A percentile compares a stretch with the other conserved stretches of the same genome.
phyloP scores from a whole-genome alignment of 2,888 invertebrate genomes.

The Hololepta plana region DNA sequence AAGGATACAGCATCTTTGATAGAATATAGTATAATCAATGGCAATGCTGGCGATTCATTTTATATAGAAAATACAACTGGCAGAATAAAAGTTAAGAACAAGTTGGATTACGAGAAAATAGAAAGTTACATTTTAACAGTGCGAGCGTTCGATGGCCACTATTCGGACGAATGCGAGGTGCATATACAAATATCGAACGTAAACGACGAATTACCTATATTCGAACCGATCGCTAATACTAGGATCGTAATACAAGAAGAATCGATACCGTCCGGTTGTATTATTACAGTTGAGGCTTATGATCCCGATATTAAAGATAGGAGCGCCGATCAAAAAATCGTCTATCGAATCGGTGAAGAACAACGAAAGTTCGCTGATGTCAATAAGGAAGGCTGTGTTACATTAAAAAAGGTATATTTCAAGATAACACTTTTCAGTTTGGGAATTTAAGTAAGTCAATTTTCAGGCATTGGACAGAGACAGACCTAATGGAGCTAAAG shows the following conservation, averaged over 20 bases:
- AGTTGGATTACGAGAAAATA: constrained; percentile 67
- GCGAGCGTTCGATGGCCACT: constrained; percentile 67
- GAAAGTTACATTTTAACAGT: constrained; percentile 74
- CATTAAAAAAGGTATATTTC: constrained; percentile 34
- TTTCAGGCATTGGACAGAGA: constrained; percentile 77
- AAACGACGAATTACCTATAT: constrained; percentile 84
- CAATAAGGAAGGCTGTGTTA: constrained; percentile 54
- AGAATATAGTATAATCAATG: constrained; percentile 70
- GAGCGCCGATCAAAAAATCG: constrained; percentile 56
- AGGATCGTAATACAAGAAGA: constrained; percentile 59
- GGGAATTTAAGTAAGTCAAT: no score
- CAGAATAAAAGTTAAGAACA: constrained; percentile 60
- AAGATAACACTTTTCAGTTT: constrained; percentile 3
- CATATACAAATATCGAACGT: constrained; percentile 74
- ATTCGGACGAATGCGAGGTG: constrained; percentile 66
- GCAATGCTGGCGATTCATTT: constrained; percentile 76
- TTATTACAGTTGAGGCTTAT: constrained; percentile 55
- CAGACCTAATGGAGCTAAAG: constrained; percentile 65
- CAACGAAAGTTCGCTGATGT: constrained; percentile 54
- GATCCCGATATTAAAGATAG: constrained; percentile 74
- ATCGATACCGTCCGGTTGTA: constrained; percentile 43
- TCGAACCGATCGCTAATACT: constrained; percentile 48
- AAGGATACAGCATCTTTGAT: constrained; percentile 77
- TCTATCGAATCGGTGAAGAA: constrained; percentile 57
- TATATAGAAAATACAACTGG: constrained; percentile 72